Evolutionary conservation across 2,113 vertebrate genomes (phyloP).

Genomic region (Apaloderma vittatum): DNA sequence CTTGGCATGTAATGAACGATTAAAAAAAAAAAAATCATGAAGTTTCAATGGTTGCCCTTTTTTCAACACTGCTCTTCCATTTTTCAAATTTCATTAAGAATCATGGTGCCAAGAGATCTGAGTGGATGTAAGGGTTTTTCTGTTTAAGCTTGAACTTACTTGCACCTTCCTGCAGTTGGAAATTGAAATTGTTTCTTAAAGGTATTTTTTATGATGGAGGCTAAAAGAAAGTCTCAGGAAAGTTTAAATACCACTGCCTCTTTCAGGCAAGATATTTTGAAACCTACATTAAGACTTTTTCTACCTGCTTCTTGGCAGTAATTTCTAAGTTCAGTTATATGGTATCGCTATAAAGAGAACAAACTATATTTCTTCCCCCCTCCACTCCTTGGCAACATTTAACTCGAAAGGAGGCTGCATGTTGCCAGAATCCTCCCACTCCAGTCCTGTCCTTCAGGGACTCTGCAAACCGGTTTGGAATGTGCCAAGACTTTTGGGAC

Average conservation of each 20-base stretch:
- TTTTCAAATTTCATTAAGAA: background rate
- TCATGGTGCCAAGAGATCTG: background rate
- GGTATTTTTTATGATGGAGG: background rate
- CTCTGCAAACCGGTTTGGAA: background rate
- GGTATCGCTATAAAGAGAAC: background rate
- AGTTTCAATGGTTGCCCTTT: background rate
- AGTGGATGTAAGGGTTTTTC: background rate
- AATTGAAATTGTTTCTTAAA: background rate
- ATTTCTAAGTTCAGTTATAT: background rate
- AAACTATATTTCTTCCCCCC: rapidly evolving
- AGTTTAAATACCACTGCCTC: background rate
- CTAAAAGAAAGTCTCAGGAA: background rate
- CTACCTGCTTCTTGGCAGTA: background rate
- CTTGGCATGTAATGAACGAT: background rate
- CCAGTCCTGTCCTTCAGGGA: background rate
- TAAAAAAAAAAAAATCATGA: background rate
- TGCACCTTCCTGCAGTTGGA: background rate
- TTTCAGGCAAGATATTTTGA: background rate
- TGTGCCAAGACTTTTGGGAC: background rate
- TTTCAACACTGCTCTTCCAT: background rate
- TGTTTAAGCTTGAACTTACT: background rate
- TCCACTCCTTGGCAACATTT: background rate
- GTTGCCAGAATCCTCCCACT: background rate
- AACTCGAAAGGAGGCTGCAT: background rate
- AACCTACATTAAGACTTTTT: background rate